Conservation (phyloP, 1,140 invertebrate genomes). For the Pogonognathellus flavescens region DNA sequence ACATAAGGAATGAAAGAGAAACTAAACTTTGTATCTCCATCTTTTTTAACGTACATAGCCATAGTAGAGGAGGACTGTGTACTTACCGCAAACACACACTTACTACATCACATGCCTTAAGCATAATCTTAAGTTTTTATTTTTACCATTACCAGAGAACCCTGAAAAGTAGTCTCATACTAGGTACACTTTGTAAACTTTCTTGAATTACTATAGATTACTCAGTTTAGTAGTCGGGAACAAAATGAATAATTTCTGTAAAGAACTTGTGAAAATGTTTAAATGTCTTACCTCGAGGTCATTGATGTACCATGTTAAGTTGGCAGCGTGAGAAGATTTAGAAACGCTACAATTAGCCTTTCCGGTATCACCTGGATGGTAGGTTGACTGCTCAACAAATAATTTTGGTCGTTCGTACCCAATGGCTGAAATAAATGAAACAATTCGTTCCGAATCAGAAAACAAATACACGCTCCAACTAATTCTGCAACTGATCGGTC, state of each 20-base stretch:
- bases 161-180: no score
- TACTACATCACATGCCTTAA: no score
- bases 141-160: no score
- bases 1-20: not conserved
- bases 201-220: no score
- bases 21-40: not conserved
- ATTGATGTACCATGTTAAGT: conserved; percentile 67
- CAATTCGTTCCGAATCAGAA: not conserved
- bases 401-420: conserved; percentile 63
- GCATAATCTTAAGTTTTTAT: no score
- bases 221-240: no score
- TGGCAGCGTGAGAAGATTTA: conserved; percentile 61
- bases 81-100: not conserved
- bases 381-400: conserved; percentile 59
- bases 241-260: not conserved
- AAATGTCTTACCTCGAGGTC: conserved; percentile 59
- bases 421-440: conserved; percentile 55
- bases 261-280: not conserved
- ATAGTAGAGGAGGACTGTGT: not conserved
- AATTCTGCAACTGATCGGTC: not conserved
- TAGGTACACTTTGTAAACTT: no score
- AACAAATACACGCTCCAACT: conserved; percentile 14
- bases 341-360: conserved; percentile 64
- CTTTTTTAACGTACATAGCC: not conserved
- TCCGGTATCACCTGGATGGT: conserved; percentile 64